Conservation (phyloP, 1,140 invertebrate genomes). For the Euborellia annulipes region DNA sequence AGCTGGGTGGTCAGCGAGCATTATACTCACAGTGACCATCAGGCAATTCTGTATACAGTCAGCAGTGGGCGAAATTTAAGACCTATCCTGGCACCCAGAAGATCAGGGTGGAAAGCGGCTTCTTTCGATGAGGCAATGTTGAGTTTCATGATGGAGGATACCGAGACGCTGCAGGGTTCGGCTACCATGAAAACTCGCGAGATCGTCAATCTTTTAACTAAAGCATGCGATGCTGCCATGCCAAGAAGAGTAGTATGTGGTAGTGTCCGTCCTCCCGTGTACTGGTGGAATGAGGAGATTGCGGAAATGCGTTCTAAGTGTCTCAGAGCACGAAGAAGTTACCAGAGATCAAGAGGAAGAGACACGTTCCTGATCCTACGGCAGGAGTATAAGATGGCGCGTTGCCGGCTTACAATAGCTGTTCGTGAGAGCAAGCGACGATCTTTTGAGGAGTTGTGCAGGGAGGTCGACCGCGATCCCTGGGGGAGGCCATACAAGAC, state of each 20-base stretch:
- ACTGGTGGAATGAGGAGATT: conserved; percentile 10
- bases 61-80: conserved; percentile 10
- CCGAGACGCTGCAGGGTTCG: too few species aligned
- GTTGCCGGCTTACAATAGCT: not conserved
- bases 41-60: conserved; percentile 6
- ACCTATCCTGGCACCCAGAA: not conserved
- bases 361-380: not conserved
- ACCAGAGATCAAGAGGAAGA: not conserved
- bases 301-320: conserved; percentile 1
- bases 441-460: not conserved
- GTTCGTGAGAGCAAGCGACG: not conserved
- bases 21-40: too few species aligned
- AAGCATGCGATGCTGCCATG: conserved; percentile 10
- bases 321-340: not conserved
- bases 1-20: not conserved
- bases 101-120: not conserved
- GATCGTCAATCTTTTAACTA: conserved; percentile 5
- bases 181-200: conserved; percentile 3
- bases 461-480: conserved; percentile 5
- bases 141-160: too few species aligned
- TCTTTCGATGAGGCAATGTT: too few species aligned
- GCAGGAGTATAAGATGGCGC: not conserved
- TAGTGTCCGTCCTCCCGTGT: not conserved
- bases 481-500: conserved; percentile 10
- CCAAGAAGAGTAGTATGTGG: conserved; percentile 3